Conservation (phyloP, 2,113 vertebrate genomes). For the Epinephelus lanceolatus region DNA sequence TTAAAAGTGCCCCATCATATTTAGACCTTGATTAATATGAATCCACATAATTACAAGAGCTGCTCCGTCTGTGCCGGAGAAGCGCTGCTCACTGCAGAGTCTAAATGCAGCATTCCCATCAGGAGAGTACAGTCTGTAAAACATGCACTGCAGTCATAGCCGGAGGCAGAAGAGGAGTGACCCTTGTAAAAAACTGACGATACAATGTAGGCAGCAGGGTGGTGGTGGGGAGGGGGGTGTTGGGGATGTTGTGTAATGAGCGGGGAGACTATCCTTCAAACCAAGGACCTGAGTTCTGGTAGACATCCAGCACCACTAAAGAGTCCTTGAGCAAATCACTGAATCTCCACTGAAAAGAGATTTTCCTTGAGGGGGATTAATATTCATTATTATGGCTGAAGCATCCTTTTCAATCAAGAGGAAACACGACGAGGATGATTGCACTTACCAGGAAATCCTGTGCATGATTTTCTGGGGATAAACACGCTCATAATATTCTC, state of each 20-base stretch:
- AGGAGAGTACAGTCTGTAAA: constrained; percentile 50
- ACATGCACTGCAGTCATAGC: constrained; percentile 59
- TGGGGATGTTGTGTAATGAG: constrained; percentile 21
- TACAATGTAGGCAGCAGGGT: constrained; percentile 17
- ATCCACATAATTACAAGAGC: constrained; percentile 1
- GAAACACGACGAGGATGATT: constrained; percentile 13
- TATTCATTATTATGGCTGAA: constrained; percentile 23
- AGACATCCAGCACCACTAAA: constrained; percentile 2
- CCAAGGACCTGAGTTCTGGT: constrained; percentile 29
- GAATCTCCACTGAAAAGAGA: not conserved
- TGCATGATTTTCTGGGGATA: constrained; percentile 21
- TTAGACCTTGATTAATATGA: constrained; percentile 33
- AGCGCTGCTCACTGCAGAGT: constrained; percentile 31
- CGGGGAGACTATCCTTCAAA: constrained; percentile 35
- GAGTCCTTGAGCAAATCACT: constrained; percentile 41
- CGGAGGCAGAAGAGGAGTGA: constrained; percentile 48
- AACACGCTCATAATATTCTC: constrained; percentile 8
- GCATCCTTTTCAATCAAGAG: constrained; percentile 23
- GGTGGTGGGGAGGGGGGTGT: not conserved
- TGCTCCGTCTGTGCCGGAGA: not conserved
- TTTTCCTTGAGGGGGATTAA: constrained; percentile 34
- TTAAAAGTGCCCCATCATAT: constrained; percentile 9
- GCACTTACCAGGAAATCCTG: not conserved
- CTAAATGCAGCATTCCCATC: constrained; percentile 48
- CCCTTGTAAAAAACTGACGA: constrained; percentile 45